phyloP scores from a whole-genome alignment of 2,113 vertebrate genomes.

The Hucho hucho region DNA sequence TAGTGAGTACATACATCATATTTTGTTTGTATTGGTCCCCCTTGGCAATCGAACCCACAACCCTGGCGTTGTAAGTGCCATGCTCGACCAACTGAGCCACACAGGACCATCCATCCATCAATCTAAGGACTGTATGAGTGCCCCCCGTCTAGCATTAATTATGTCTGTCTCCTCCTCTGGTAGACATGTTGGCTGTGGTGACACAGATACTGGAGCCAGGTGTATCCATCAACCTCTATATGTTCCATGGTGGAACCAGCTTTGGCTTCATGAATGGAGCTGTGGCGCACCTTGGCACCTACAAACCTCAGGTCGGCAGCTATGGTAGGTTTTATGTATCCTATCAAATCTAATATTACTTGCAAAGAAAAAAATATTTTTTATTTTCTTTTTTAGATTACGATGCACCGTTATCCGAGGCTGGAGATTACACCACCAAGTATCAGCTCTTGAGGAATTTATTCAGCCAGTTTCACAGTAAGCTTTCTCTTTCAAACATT shows the following conservation, averaged over 20 bases:
- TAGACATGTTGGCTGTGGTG: constrained; percentile 85
- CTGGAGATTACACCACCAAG: constrained; percentile 88
- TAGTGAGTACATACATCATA: no score
- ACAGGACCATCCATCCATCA: neutral
- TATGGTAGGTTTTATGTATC: constrained; percentile 76
- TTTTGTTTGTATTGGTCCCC: no score
- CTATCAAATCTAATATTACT: neutral
- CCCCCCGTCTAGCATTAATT: neutral
- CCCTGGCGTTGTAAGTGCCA: no score
- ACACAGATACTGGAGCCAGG: constrained; percentile 77
- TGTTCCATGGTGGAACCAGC: constrained; percentile 94
- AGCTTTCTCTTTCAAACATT: constrained; percentile 18
- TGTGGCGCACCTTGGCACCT: constrained; percentile 73
- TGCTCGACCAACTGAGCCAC: no score
- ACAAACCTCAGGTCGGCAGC: constrained; percentile 87
- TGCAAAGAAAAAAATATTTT: neutral
- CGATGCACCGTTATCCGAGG: constrained; percentile 87
- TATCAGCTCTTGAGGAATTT: constrained; percentile 81
- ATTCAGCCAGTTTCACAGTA: constrained; percentile 81
- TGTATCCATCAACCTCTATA: constrained; percentile 90
- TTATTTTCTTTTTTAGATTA: constrained; percentile 81
- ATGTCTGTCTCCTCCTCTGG: neutral
- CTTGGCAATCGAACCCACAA: no score
- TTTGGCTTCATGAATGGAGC: constrained; percentile 93
- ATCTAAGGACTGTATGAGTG: neutral